A percentile compares a stretch with the other conserved stretches of the same genome.
phyloP scores from a whole-genome alignment of 2,113 vertebrate species.

The Colossoma macropomum region DNA sequence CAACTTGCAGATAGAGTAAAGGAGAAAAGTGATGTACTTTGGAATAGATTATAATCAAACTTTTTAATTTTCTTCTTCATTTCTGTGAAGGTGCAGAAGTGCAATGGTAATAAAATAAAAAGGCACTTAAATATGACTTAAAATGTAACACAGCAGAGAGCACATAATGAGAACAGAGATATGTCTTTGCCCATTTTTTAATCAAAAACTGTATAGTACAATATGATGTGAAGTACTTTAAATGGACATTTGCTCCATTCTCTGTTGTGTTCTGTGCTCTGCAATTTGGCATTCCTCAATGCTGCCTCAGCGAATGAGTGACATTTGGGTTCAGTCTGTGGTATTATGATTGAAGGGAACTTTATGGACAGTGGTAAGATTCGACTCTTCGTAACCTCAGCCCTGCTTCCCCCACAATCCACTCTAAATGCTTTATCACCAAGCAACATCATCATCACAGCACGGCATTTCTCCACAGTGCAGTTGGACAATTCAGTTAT shows the following conservation, averaged over 20 bases:
- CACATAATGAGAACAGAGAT: too few species aligned
- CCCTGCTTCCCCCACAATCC: not conserved
- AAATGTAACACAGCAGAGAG: not conserved
- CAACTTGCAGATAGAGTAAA: not conserved
- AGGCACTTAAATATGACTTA: too few species aligned
- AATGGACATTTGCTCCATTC: not conserved
- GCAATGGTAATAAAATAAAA: too few species aligned
- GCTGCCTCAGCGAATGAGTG: not conserved
- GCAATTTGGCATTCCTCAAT: not conserved
- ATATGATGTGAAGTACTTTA: conserved; percentile 31
- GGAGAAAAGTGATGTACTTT: not conserved
- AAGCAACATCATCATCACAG: conserved; percentile 22
- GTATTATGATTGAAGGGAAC: too few species aligned
- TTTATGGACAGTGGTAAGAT: too few species aligned
- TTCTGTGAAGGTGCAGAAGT: too few species aligned
- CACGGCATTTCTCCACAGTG: conserved; percentile 17
- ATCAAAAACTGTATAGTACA: conserved; percentile 38
- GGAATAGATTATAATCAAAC: conserved; percentile 57
- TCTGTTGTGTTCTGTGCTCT: not conserved
- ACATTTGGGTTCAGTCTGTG: not conserved
- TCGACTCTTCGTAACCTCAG: not conserved
- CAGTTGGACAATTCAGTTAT: conserved; percentile 33
- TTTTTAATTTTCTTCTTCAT: conserved; percentile 37
- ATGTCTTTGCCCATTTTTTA: too few species aligned
- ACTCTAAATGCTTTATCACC: conserved; percentile 23